Evolutionary conservation across 2,888 invertebrate species (phyloP), one percentile per base, ranked within the genome.

Genomic region (Baronia brevicornis): DNA sequence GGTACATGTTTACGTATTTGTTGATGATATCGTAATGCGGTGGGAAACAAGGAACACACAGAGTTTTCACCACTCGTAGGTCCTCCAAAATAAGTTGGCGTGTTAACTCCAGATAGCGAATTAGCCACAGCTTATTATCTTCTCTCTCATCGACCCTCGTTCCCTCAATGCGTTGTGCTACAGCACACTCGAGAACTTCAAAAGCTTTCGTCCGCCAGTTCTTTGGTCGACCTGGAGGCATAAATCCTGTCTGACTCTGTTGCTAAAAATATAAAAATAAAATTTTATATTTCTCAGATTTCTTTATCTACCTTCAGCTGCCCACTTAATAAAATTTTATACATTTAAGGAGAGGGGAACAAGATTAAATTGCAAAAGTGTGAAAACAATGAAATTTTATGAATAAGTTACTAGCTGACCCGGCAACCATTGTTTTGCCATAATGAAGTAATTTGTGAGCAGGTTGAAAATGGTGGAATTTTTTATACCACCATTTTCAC

Each of bases 81-180:
- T 98, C 97, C 62, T 97, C 96, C 3, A 97, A 72, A 51, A 97
- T 93, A 4, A 96, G 85, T 56, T 93, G 93, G 19, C 97, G 85
- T 0, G 93, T 93, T 20, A 93, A 82, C 75, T 99, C 98, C 32
- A 99, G 80, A 69, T 98, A 97, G 11, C 95, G 86, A 2, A 97
- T 97, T 6, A 99, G 85, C 98, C 98, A 99, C 79, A 96, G 90
- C 72, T 97, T 97, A 70, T 97, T 94, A 50, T 93, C 92, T 9
- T 88, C 88, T 11, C 97, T 84, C 56, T 97, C 97, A 54, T 98
- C 97, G 3, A 97, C 89, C 47, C 97, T 95, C 3, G 96, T 97
- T 0, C 97, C 98, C 74, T 98, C 98, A 31, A 98, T 93, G 35
- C 96, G 88, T 38, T 92, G 91, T 0, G 89, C 89, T 0, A 95